A percentile compares a stretch with the other conserved stretches of the same genome.
Conservation (phyloP, 1,140 invertebrate genomes). For the Platyura marginata region DNA sequence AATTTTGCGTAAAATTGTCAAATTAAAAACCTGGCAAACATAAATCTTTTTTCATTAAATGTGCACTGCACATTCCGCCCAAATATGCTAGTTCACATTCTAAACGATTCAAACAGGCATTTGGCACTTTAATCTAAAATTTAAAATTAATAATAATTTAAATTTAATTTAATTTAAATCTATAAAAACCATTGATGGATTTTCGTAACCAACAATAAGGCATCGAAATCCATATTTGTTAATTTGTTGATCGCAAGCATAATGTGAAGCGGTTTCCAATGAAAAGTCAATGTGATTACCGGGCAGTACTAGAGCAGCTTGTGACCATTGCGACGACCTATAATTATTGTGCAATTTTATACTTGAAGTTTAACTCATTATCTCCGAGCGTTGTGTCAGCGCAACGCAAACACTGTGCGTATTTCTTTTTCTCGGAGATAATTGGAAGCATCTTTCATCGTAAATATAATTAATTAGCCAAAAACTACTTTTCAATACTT, state of each 20-base stretch:
- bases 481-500: too few species aligned
- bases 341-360: constrained; percentile 10
- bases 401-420: neutral
- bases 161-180: too few species aligned
- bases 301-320: constrained; percentile 68
- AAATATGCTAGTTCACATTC: constrained; percentile 84
- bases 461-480: neutral
- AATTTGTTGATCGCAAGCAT: constrained; percentile 78
- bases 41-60: constrained; percentile 74
- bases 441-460: neutral
- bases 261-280: constrained; percentile 86
- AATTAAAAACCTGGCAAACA: constrained; percentile 38
- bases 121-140: too few species aligned
- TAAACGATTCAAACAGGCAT: constrained; percentile 44
- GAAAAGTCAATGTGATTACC: constrained; percentile 91
- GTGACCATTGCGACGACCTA: constrained; percentile 67
- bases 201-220: constrained; percentile 82
- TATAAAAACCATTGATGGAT: constrained; percentile 30
- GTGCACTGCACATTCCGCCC: constrained; percentile 75
- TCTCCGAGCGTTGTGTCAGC: too few species aligned
- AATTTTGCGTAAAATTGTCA: neutral
- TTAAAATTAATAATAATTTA: too few species aligned
- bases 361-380: too few species aligned
- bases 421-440: too few species aligned
- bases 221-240: constrained; percentile 79